Evolutionary conservation across 2,113 vertebrate species (phyloP), one percentile per base, ranked within the genome.

Genomic region (Chloropsis cyanopogon): DNA sequence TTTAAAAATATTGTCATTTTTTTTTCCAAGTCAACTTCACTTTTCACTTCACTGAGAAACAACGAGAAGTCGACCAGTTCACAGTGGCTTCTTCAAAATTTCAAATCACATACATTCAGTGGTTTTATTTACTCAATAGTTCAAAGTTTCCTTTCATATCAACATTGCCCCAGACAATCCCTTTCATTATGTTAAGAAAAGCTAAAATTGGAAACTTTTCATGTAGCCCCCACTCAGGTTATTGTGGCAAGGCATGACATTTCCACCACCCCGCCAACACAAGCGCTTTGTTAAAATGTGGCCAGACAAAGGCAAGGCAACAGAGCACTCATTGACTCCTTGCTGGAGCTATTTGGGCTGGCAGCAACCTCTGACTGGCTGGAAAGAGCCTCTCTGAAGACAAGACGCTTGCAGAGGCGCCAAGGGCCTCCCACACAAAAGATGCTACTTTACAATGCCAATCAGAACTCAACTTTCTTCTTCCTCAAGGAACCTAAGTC

Each of bases 121-220:
- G n/a, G 47, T 41, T 92, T 96, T 76, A 91, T 91, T 96, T 95
- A 91, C 76, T 76, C 65, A 61, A 11, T 3, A 91, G 61, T 91
- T 89, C 60, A 60, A 88, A 84, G 77, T 94, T 89, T 82, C 56
- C 83, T 29, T 86, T 66, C 60, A 50, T 69, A 82, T 89, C 65
- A 82, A 49, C 37, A 22, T 4, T 56, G 26, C 6, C 50, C 8
- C 2, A 89, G 73, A 95, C 70, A 95, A 91, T 60, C 57, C 31
- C 20, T 53, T 69, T 28, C 66, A 71, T 81, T 88, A 91, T 92
- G 89, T 84, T 64, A 76, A 66, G 64, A 78, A 86, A 89, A 92
- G 22, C n/a, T 92, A 91, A 94, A 84, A 54, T 85, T 54, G 63
- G 84, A 82, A 95, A 72, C 39, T 76, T 96, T 82, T 81, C 47